Base-by-base conservation (phyloP, 1,140 invertebrate species). In the Zophobas atratus region DNA sequence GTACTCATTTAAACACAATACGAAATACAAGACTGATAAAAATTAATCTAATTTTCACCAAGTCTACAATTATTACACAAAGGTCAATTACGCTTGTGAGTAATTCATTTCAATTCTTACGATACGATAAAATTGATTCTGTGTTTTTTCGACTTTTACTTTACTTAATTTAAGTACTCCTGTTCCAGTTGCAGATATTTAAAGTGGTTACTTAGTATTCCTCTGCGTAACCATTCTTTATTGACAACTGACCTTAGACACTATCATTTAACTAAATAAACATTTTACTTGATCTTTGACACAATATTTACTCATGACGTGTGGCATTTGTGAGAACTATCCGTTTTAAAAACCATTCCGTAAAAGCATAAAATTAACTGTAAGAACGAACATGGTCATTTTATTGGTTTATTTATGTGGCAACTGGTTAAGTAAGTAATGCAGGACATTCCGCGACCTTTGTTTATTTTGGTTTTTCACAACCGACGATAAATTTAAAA, bases 261-360 rank as follows among this genome's bases (percentile, higher is more conserved):
- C 2, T 67, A 39, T 67, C 49, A 43, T 36, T 49, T 71, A 43
- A 51, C 2, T 73, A 55, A 56, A 51, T 73, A 38, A 56, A 53
- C 46, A 71, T 71, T 35, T 67, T 41, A 20, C n/a, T 63, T 67
- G 60, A 67, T 46, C 60, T 67, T 67, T 67, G 60, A 67, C 70
- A 72, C 33, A 34, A 20, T 53, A 51, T 53, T 53, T 72, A 56
- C 6, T 49, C 36, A 43, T 48, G 67, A 51, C 48, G 39, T 49
- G 55, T 20, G 20, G 20, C 20, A 20, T 36, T 33, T 33, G 35
- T 57, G 35, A 57, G 55, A 20, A 20, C 20, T 20, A 20, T 20
- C 20, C 20, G 20, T 20, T 20, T 20, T 20, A 20, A 20, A 20
- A 20, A 20, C 20, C 20, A 20, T 20, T 20, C 20, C 20, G 20